phyloP scores from a whole-genome alignment of 2,113 vertebrate genomes.

The Sturnus vulgaris region DNA sequence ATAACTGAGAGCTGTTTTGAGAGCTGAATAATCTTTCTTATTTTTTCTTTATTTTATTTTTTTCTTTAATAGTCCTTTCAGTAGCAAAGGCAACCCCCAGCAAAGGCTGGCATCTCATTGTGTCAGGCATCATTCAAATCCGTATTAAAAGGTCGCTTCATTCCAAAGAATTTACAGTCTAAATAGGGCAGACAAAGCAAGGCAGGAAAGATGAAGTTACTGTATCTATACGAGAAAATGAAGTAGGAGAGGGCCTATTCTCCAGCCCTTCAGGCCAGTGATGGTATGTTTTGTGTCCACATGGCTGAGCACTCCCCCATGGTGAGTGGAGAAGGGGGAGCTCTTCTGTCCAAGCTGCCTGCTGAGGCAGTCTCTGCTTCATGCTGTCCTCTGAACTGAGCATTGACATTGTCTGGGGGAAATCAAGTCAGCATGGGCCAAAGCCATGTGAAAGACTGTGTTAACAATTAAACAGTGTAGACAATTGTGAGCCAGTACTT shows the following conservation, averaged over 20 bases:
- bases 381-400: neutral
- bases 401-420: conserved; percentile 17
- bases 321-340: neutral
- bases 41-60: neutral
- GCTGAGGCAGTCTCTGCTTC: neutral
- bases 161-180: conserved; percentile 25
- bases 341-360: neutral
- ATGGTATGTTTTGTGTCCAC: neutral
- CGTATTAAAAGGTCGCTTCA: neutral
- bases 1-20: conserved; percentile 11
- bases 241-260: neutral
- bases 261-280: neutral
- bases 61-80: conserved; percentile 8
- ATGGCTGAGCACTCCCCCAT: neutral
- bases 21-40: neutral
- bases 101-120: conserved; percentile 21
- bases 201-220: neutral
- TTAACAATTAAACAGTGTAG: conserved; percentile 29
- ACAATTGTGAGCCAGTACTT: conserved; percentile 1
- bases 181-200: neutral
- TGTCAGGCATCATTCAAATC: conserved; percentile 21
- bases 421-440: conserved; percentile 9
- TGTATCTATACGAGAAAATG: neutral
- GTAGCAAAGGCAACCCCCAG: conserved; percentile 25
- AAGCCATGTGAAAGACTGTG: neutral